Conservation (phyloP, 2,888 invertebrate genomes). For the Spatulosminthurus flaviceps region DNA sequence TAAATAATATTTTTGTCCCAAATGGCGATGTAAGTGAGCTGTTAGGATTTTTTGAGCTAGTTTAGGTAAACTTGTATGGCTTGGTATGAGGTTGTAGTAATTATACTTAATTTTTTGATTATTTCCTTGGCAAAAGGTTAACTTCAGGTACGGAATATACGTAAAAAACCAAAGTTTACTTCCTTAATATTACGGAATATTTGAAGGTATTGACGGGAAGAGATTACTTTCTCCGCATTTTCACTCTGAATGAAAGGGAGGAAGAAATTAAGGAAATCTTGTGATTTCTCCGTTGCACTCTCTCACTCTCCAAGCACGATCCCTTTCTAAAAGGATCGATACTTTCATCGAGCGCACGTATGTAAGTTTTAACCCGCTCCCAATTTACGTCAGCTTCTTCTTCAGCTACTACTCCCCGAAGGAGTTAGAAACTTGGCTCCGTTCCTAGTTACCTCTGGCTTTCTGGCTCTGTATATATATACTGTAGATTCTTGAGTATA, state of each 20-base stretch:
- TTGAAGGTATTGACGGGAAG: neutral
- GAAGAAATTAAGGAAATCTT: conserved; percentile 13
- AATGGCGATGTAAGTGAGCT: no score
- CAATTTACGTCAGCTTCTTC: conserved; percentile 3
- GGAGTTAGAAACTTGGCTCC: neutral
- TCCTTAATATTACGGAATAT: no score
- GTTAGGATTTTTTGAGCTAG: no score
- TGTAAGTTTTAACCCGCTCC: neutral
- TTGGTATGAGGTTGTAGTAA: no score
- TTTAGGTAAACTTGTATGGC: no score
- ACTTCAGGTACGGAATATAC: neutral
- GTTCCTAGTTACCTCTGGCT: neutral
- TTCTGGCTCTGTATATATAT: no score
- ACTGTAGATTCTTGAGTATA: neutral
- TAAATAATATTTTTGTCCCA: no score
- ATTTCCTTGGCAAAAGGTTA: neutral
- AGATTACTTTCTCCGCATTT: conserved; percentile 1
- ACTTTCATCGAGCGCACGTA: neutral
- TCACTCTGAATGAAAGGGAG: neutral
- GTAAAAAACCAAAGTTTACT: no score
- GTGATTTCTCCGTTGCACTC: neutral
- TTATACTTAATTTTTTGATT: no score
- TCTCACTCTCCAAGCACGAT: neutral
- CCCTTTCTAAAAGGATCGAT: neutral
- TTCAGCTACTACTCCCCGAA: neutral